Percentiles rank a stretch among this genome's conserved stretches.
Evolutionary conservation across 2,888 invertebrate species (phyloP).

Genomic region (Limnephilus rhombicus): DNA sequence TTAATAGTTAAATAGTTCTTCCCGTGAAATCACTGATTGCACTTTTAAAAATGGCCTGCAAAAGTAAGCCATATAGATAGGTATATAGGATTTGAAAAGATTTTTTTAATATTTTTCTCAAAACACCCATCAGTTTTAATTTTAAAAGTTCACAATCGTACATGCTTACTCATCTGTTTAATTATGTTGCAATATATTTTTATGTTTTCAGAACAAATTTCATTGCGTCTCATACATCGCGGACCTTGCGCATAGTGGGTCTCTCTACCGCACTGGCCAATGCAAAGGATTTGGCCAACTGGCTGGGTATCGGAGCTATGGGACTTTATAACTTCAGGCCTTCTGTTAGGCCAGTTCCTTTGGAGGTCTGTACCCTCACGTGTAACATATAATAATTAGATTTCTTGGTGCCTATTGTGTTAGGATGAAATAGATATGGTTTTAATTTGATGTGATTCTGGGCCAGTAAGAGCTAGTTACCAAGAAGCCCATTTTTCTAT

Average conservation of each 20-base stretch:
- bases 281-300: slow-evolving; percentile 96
- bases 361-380: slow-evolving; percentile 79
- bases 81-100: neutral
- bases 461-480: neutral
- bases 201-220: slow-evolving; percentile 87
- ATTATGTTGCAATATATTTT: neutral
- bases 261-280: slow-evolving; percentile 98
- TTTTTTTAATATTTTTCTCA: no score
- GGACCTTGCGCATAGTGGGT: slow-evolving; percentile 92
- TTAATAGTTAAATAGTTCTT: no score
- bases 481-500: no score
- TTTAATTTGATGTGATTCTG: neutral
- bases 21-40: neutral
- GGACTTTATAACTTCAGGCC: slow-evolving; percentile 99
- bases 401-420: neutral
- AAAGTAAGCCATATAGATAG: no score
- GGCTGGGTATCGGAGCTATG: slow-evolving; percentile 93
- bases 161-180: neutral
- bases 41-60: no score
- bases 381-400: neutral
- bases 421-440: neutral
- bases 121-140: no score
- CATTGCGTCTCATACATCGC: slow-evolving; percentile 92
- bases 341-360: slow-evolving; percentile 97
- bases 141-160: no score